These are phyloP conservation scores for Podarcis lilfordi DNA, from an alignment of 2,797 vertebrate species.

Conservation along the genomic window DNA sequence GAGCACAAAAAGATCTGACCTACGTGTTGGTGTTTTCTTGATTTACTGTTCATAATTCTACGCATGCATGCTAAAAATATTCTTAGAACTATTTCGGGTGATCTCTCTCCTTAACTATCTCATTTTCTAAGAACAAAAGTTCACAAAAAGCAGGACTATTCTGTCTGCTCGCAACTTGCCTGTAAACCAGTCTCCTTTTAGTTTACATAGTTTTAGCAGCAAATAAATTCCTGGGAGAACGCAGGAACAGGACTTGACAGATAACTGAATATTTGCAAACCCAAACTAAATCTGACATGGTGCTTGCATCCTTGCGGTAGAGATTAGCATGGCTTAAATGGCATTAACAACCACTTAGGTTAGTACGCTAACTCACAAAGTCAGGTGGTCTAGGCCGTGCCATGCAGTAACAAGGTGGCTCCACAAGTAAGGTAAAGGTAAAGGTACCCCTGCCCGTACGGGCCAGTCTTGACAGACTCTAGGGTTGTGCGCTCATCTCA, in stretches of 20 bases:
- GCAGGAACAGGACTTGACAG: constrained; percentile 42
- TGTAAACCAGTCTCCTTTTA: constrained; percentile 32
- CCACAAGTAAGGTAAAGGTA: not conserved
- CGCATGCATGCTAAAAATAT: not conserved
- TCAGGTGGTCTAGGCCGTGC: not conserved
- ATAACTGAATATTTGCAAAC: constrained; percentile 26
- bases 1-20: not conserved
- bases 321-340: constrained; percentile 24
- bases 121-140: constrained; percentile 50
- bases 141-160: constrained; percentile 51
- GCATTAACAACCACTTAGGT: not conserved
- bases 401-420: not conserved
- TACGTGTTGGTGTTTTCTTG: not conserved
- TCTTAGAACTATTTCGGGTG: not conserved
- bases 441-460: too few relatives aligned
- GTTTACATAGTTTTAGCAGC: constrained; percentile 60
- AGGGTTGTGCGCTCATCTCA: too few relatives aligned
- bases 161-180: constrained; percentile 69
- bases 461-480: too few relatives aligned
- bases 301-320: not conserved
- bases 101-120: constrained; percentile 7
- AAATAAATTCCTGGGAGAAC: constrained; percentile 32
- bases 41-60: not conserved
- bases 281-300: constrained; percentile 40
- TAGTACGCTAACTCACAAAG: not conserved